phyloP scores from a whole-genome alignment of 2,113 vertebrate species.

The Osmerus eperlanus region DNA sequence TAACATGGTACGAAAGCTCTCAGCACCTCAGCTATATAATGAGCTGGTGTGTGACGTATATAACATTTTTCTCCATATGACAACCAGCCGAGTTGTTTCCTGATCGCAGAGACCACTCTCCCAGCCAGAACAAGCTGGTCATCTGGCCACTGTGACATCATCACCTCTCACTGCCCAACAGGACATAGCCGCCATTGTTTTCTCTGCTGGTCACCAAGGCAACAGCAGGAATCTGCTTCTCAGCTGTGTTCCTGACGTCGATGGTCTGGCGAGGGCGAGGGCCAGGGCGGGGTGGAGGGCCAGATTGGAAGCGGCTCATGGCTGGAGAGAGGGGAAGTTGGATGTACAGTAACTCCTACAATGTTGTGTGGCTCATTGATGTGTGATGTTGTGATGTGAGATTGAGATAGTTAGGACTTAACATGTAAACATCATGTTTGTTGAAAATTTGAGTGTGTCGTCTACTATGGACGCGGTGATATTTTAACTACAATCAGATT shows the following conservation, averaged over 20 bases:
- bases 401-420: too few species aligned
- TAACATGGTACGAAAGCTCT: background rate
- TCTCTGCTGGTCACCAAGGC: constrained; percentile 41
- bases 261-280: background rate
- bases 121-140: constrained; percentile 12
- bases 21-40: background rate
- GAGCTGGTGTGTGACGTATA: background rate
- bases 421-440: too few species aligned
- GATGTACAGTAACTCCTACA: background rate
- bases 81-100: background rate
- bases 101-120: constrained; percentile 5
- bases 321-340: too few species aligned
- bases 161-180: constrained; percentile 30
- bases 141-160: constrained; percentile 47
- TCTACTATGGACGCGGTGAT: background rate
- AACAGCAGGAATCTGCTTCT: constrained; percentile 45
- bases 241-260: constrained; percentile 40
- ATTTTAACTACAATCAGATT: background rate
- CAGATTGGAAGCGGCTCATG: too few species aligned
- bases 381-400: too few species aligned
- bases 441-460: too few species aligned
- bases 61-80: background rate
- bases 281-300: too few species aligned
- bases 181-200: constrained; percentile 66
- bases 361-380: background rate